These are phyloP conservation scores for Bombus terrestris DNA, from an alignment of 1,140 invertebrate species.

Conservation along the genomic window DNA sequence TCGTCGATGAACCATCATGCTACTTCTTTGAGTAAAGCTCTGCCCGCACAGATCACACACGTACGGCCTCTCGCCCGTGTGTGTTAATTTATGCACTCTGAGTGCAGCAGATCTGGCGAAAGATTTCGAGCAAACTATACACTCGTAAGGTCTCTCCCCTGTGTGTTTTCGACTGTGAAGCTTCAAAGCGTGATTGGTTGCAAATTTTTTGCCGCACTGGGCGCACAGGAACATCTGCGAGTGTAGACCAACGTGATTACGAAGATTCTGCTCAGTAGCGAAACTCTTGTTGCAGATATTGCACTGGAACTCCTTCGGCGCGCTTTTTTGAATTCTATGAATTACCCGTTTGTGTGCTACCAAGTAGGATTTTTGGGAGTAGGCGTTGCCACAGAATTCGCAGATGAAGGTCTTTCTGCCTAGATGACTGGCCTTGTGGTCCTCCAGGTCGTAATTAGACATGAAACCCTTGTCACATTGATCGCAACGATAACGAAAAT, in stretches of 20 bases:
- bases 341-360: slow-evolving; percentile 6
- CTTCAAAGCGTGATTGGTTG: slow-evolving; percentile 77
- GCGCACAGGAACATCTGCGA: slow-evolving; percentile 79
- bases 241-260: background rate
- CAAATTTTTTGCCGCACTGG: slow-evolving; percentile 85
- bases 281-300: slow-evolving; percentile 79
- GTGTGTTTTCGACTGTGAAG: slow-evolving; percentile 84
- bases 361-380: slow-evolving; percentile 21
- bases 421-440: background rate
- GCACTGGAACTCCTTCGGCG: slow-evolving; percentile 67
- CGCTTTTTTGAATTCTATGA: background rate
- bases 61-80: slow-evolving; percentile 85
- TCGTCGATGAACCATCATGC: slow-evolving; percentile 53
- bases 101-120: slow-evolving; percentile 84
- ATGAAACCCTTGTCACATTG: slow-evolving; percentile 1
- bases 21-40: slow-evolving; percentile 82
- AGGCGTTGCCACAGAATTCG: slow-evolving; percentile 23
- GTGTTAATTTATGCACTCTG: slow-evolving; percentile 85
- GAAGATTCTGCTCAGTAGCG: slow-evolving; percentile 56
- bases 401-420: slow-evolving; percentile 17
- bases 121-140: slow-evolving; percentile 77
- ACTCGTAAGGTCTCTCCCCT: slow-evolving; percentile 78
- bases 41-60: slow-evolving; percentile 86
- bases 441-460: background rate
- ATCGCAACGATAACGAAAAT: slow-evolving; percentile 17